Conservation (phyloP, 2,113 vertebrate genomes). For the Cervus canadensis region DNA sequence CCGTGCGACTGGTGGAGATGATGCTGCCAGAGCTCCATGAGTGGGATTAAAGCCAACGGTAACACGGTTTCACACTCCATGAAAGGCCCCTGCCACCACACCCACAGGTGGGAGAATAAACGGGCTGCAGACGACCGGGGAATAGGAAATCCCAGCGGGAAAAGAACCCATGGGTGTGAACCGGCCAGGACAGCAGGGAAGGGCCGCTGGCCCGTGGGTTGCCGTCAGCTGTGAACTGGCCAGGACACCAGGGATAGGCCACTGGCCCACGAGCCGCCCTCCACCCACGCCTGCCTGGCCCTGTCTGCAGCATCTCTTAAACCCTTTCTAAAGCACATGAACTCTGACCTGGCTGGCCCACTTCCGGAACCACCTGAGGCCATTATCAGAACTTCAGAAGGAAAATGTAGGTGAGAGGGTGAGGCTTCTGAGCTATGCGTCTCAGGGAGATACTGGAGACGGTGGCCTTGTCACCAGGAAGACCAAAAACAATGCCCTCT, state of each 20-base stretch:
- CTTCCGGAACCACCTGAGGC: background rate
- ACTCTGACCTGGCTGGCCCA: background rate
- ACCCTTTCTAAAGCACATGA: fast-evolving
- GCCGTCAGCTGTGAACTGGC: too few relatives aligned
- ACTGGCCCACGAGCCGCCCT: background rate
- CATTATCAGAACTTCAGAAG: background rate
- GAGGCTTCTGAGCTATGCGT: background rate
- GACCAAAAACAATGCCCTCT: fast-evolving
- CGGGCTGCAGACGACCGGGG: fast-evolving
- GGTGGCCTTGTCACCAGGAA: background rate
- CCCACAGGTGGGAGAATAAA: fast-evolving
- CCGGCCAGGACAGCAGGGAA: background rate
- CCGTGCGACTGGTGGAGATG: background rate
- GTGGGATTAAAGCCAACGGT: background rate
- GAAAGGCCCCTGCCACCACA: background rate
- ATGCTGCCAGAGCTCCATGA: fast-evolving
- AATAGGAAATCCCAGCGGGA: too few relatives aligned
- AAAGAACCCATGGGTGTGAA: background rate
- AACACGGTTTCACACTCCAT: fast-evolving
- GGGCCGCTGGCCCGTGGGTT: background rate
- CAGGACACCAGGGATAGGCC: background rate
- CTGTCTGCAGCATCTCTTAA: fast-evolving
- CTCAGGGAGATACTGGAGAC: fast-evolving
- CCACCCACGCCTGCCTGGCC: fast-evolving
- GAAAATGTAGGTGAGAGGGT: background rate